These are phyloP conservation scores for Scortum barcoo DNA, from an alignment of 2,113 vertebrate genomes.

Conservation along the genomic window DNA sequence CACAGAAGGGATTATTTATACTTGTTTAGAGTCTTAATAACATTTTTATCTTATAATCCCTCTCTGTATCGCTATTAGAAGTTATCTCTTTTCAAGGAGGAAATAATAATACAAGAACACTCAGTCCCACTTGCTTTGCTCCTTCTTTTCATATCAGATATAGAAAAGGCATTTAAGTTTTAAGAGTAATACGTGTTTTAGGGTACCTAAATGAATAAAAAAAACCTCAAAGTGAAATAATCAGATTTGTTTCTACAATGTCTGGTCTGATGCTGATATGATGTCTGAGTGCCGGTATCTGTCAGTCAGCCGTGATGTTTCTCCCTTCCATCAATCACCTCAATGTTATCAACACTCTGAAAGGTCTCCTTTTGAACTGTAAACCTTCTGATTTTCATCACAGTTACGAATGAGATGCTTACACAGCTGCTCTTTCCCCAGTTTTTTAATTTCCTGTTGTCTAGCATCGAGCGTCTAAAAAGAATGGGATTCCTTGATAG, in stretches of 20 bases:
- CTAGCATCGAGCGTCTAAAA: slow-evolving; percentile 51
- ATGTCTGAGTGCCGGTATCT: slow-evolving; percentile 35
- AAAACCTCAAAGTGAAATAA: not conserved
- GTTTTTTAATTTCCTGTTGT: slow-evolving; percentile 84
- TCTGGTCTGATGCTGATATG: not conserved
- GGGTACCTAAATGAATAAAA: not conserved
- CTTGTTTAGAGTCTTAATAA: not conserved
- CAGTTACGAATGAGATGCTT: slow-evolving; percentile 50
- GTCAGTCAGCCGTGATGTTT: slow-evolving; percentile 26
- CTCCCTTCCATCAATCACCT: slow-evolving; percentile 63
- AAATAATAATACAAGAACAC: slow-evolving; percentile 9
- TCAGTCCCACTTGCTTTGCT: not conserved
- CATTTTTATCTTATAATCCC: not conserved
- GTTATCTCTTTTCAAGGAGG: not conserved
- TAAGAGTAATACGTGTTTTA: not conserved
- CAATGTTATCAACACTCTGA: slow-evolving; percentile 45
- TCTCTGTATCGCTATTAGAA: not conserved
- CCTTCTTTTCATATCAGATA: not conserved
- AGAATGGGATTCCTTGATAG: slow-evolving; percentile 41
- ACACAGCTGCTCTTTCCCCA: slow-evolving; percentile 37
- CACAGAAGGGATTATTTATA: slow-evolving; percentile 9
- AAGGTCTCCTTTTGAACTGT: slow-evolving; percentile 48
- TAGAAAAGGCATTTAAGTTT: not conserved
- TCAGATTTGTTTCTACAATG: slow-evolving; percentile 6
- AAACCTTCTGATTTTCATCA: slow-evolving; percentile 66